Percentiles rank a stretch among this genome's conserved stretches.
These are phyloP conservation scores for Magallana gigas DNA, from an alignment of 1,140 invertebrate genomes.

Conservation along the genomic window DNA sequence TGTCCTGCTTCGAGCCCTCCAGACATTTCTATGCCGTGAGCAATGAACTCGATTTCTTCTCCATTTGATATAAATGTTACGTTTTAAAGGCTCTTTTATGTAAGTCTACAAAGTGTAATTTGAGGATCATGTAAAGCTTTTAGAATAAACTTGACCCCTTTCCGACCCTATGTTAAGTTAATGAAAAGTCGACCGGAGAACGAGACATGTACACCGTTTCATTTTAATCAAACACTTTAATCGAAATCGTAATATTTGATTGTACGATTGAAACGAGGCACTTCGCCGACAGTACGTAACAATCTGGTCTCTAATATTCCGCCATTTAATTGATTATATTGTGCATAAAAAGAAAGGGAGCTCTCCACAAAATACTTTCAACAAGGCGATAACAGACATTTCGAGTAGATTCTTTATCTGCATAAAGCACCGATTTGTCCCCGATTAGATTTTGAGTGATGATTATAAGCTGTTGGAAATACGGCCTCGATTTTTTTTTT, in stretches of 20 bases:
- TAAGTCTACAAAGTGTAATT: neutral
- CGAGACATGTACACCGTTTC: neutral
- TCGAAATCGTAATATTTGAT: constrained; percentile 18
- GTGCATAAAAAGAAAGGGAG: neutral
- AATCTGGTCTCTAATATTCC: neutral
- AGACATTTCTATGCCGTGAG: neutral
- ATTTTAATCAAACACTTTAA: constrained; percentile 14
- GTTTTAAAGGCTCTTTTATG: neutral
- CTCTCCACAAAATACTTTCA: neutral
- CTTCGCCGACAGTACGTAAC: neutral
- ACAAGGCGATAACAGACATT: neutral
- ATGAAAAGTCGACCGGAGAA: neutral
- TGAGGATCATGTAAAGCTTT: neutral
- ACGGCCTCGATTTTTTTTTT: neutral
- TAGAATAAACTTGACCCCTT: neutral
- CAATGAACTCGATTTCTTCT: neutral
- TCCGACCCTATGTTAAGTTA: neutral
- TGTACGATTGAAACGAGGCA: neutral
- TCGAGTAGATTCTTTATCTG: neutral
- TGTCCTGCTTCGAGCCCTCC: no score
- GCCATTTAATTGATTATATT: neutral
- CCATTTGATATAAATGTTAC: constrained; percentile 14
- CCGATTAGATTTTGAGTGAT: neutral
- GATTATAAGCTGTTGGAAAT: neutral
- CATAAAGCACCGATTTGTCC: neutral